phyloP scores from a whole-genome alignment of 2,888 invertebrate species.

The Penaeus monodon region DNA sequence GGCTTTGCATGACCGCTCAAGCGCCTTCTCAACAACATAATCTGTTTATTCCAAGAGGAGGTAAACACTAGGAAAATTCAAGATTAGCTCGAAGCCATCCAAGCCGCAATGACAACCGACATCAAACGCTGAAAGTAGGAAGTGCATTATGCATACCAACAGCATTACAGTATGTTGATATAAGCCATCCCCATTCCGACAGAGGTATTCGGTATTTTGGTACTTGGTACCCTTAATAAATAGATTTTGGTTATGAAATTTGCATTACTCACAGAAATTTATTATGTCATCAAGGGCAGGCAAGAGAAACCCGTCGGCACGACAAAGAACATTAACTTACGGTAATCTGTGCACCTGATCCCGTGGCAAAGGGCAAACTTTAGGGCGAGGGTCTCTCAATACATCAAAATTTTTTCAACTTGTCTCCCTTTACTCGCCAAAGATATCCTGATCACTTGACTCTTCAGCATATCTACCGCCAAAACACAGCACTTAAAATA shows the following conservation, averaged over 20 bases:
- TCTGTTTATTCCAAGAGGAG: constrained; percentile 13
- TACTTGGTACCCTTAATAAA: constrained; percentile 5
- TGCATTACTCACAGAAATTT: no score
- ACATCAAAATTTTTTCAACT: no score
- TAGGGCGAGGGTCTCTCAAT: no score
- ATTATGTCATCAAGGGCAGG: no score
- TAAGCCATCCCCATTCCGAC: not conserved
- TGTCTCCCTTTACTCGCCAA: no score
- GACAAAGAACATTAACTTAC: no score
- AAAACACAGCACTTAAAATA: no score
- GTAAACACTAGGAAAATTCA: not conserved
- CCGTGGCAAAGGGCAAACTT: no score
- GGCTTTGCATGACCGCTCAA: constrained; percentile 5
- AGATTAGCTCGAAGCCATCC: not conserved
- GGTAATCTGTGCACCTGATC: no score
- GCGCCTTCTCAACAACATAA: not conserved
- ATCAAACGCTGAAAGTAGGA: not conserved
- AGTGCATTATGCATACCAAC: not conserved
- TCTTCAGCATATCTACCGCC: no score
- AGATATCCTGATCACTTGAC: no score
- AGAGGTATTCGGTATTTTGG: not conserved
- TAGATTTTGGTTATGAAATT: not conserved
- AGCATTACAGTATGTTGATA: not conserved
- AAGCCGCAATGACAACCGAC: not conserved
- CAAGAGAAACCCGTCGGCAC: no score